Evolutionary conservation across 2,113 vertebrate species (phyloP).

Genomic region (Egretta garzetta): DNA sequence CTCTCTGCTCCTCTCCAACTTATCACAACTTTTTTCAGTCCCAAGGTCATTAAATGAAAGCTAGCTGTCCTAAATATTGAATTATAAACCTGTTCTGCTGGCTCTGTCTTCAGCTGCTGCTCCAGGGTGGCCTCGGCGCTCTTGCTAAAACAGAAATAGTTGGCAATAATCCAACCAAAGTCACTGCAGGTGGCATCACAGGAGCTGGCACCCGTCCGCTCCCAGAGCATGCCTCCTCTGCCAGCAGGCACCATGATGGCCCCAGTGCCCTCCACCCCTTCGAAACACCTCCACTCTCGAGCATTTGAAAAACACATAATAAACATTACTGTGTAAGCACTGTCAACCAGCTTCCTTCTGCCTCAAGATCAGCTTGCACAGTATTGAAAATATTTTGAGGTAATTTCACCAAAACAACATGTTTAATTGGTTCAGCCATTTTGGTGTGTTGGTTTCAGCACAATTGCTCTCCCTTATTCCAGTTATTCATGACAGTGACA

Average conservation of each 20-base stretch:
- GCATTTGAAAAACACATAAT: neutral
- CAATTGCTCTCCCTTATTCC: neutral
- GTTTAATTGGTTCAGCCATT: neutral
- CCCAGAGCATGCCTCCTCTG: neutral
- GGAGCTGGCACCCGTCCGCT: neutral
- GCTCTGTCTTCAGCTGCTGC: neutral
- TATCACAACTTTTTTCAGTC: neutral
- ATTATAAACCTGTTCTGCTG: neutral
- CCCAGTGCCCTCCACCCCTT: neutral
- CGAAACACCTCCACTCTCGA: rapidly evolving
- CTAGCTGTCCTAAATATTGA: neutral
- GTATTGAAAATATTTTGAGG: neutral
- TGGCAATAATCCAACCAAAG: neutral
- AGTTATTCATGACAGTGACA: neutral
- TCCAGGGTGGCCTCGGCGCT: neutral
- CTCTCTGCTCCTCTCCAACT: neutral
- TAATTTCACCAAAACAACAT: neutral
- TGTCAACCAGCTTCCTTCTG: neutral
- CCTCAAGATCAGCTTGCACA: neutral
- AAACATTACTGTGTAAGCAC: neutral
- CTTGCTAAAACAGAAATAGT: neutral
- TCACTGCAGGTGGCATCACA: neutral
- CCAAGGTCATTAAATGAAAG: neutral
- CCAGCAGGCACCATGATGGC: neutral
- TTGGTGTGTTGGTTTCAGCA: neutral